Percentiles rank a stretch among this genome's conserved stretches.
Conservation (phyloP, 2,113 vertebrate species). For the Microtus oregoni region DNA sequence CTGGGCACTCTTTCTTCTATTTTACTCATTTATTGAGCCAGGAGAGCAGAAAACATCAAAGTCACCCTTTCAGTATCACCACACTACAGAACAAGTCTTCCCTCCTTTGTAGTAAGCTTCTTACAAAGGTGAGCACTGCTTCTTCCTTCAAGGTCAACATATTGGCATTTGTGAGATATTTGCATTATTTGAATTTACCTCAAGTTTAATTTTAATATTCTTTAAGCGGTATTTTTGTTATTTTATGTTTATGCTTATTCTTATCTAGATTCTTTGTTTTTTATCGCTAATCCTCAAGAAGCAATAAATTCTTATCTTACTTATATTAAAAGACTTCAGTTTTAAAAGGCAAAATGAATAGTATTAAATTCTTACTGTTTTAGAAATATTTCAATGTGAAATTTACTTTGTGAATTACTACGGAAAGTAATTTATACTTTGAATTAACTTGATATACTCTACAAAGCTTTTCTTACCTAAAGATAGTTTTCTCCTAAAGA, state of each 20-base stretch:
- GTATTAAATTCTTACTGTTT: background rate
- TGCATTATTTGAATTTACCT: constrained; percentile 40
- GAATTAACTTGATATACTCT: background rate
- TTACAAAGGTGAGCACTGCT: background rate
- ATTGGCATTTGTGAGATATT: constrained; percentile 8
- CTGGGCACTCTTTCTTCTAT: background rate
- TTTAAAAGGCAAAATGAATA: constrained; percentile 41
- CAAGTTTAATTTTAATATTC: constrained; percentile 71
- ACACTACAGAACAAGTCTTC: background rate
- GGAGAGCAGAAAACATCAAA: background rate
- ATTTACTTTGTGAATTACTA: constrained; percentile 54
- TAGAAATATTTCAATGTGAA: constrained; percentile 39
- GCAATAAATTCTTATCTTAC: constrained; percentile 59
- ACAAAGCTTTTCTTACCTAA: constrained; percentile 6
- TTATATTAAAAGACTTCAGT: constrained; percentile 57
- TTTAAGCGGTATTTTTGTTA: constrained; percentile 61
- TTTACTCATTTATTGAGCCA: constrained; percentile 20
- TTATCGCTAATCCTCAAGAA: constrained; percentile 55
- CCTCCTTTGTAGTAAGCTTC: constrained; percentile 41
- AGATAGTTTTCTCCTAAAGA: background rate
- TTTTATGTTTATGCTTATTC: constrained; percentile 43
- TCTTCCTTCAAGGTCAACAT: background rate
- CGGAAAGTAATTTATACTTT: background rate
- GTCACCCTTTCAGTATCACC: background rate
- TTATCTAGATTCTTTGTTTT: constrained; percentile 52